phyloP scores from a whole-genome alignment of 2,113 vertebrate species.

The Synodontis membranacea region DNA sequence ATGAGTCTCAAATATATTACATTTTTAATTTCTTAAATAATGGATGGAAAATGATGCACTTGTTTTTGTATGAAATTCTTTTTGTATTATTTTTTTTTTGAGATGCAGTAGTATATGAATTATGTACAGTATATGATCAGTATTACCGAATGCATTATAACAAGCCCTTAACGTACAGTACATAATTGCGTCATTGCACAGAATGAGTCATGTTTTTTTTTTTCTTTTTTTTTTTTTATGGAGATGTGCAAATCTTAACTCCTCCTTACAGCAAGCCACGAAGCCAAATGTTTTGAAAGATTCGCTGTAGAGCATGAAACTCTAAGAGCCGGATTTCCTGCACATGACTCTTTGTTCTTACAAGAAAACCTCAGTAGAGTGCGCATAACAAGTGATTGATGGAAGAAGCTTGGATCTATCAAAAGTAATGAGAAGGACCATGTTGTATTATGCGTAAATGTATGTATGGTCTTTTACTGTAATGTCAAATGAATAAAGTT shows the following conservation, averaged over 20 bases:
- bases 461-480: neutral
- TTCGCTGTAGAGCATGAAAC: neutral
- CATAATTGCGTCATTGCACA: neutral
- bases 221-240: neutral
- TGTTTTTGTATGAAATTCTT: too few relatives aligned
- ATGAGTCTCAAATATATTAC: too few relatives aligned
- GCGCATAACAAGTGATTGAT: neutral
- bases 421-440: neutral
- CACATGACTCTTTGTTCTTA: neutral
- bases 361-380: neutral
- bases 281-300: neutral
- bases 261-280: neutral
- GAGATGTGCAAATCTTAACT: neutral
- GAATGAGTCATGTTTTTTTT: too few relatives aligned
- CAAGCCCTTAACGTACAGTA: neutral
- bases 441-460: neutral
- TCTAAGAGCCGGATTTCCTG: constrained; percentile 38
- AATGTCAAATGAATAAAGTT: neutral
- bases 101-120: too few relatives aligned
- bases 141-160: neutral
- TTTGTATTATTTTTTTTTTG: too few relatives aligned
- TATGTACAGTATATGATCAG: neutral
- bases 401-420: neutral
- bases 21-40: too few relatives aligned
- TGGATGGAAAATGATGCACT: too few relatives aligned